Base-by-base conservation (phyloP, 2,113 vertebrate genomes). In the Ailurus styani region DNA sequence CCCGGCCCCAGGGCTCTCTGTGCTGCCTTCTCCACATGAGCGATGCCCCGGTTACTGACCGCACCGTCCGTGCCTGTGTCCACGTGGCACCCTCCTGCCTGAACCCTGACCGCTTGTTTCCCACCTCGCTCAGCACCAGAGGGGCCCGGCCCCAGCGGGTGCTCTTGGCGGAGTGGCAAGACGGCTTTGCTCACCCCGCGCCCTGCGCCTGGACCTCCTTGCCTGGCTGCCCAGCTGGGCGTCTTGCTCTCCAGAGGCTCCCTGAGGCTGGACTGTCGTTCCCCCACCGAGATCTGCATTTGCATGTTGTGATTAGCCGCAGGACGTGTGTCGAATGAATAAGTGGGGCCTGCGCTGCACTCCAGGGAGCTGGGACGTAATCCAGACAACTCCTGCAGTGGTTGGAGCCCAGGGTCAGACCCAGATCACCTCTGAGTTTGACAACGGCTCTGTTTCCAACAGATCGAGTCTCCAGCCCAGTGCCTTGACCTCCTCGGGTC, bases 101-200 rank as follows among this genome's bases (percentile, higher is more conserved):
- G 12, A 11, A 40, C 54, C 60, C 47, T 1, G 1, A 17, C 7
- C 3, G 8, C 45, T 34, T 0, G 0, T 47, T 54, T 42, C 42
- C 34, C 34, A 3, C 0, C 34, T 11, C 6, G 72, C n/a, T n/a
- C 2, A 7, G 57, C 47, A 12, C 79, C 2, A 17, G 5, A 9
- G 42, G 10, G 72, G 62, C 31, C 60, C 3, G 13, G 27, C 20
- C n/a, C 6, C 0, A 3, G 6, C 1, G 0, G 8, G 11, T 18
- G 34, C 54, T 3, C n/a, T 21, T 21, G 52, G 75, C 12, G 27
- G 37, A 75, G 42, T 8, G 88, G 54, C 7, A 6, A 73, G 50
- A 45, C 31, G n/a, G 47, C 15, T 62, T 27, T 25, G 25, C 40
- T 14, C 25, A 12, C 13, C 5, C 17, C 27, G 79, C 66, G 57